Percentiles rank a stretch among this genome's conserved stretches.
These are phyloP conservation scores for Sebastes trivittatus DNA, from an alignment of 2,797 vertebrate species.

Conservation along the genomic window DNA sequence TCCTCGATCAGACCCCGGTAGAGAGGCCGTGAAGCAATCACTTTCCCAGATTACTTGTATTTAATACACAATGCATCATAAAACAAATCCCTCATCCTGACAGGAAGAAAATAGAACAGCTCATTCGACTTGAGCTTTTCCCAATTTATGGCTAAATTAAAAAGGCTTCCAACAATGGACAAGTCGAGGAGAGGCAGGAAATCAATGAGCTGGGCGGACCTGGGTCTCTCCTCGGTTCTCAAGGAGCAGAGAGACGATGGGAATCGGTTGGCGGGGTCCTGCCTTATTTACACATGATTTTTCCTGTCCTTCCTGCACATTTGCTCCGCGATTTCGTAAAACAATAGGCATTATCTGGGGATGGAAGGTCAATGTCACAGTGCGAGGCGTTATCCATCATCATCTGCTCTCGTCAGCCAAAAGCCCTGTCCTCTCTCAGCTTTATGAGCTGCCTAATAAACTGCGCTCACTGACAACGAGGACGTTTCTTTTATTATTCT, in stretches of 20 bases:
- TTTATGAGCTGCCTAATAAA: slow-evolving; percentile 76
- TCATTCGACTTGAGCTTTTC: slow-evolving; percentile 92
- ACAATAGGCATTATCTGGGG: slow-evolving; percentile 95
- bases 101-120: slow-evolving; percentile 99
- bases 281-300: slow-evolving; percentile 91
- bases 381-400: slow-evolving; percentile 89
- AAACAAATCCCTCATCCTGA: slow-evolving; percentile 99
- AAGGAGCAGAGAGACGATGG: slow-evolving; percentile 83
- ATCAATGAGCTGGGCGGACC: slow-evolving; percentile 88
- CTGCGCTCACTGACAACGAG: slow-evolving; percentile 42
- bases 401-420: slow-evolving; percentile 81
- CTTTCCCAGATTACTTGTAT: slow-evolving; percentile 98
- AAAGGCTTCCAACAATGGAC: slow-evolving; percentile 91
- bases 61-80: slow-evolving; percentile 99
- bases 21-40: slow-evolving; percentile 88
- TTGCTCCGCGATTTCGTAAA: slow-evolving; percentile 82
- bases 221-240: slow-evolving; percentile 87
- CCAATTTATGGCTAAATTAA: slow-evolving; percentile 99
- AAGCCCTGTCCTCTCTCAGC: slow-evolving; percentile 47
- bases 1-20: slow-evolving; percentile 82
- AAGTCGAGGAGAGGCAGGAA: slow-evolving; percentile 90
- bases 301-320: slow-evolving; percentile 89
- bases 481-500: slow-evolving; percentile 40
- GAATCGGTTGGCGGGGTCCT: slow-evolving; percentile 87
- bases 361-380: slow-evolving; percentile 95